phyloP scores from a whole-genome alignment of 2,113 vertebrate species.

The Macroglossus sobrinus region DNA sequence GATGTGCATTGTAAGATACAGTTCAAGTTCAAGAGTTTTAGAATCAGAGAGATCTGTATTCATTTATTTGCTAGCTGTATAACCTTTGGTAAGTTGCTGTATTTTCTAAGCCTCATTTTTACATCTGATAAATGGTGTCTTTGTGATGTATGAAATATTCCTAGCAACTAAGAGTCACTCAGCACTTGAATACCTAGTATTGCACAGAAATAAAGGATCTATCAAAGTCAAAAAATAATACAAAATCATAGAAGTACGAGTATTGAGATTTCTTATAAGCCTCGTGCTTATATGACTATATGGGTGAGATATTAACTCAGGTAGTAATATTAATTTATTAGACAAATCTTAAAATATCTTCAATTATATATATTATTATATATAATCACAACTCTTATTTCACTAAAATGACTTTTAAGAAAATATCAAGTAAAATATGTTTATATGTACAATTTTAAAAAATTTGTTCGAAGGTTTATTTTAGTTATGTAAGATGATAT shows the following conservation, averaged over 20 bases:
- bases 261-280: neutral
- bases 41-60: neutral
- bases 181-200: neutral
- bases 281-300: neutral
- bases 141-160: neutral
- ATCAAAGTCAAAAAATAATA: neutral
- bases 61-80: neutral
- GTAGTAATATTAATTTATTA: neutral
- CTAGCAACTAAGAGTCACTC: neutral
- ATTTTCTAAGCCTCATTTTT: neutral
- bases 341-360: neutral
- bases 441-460: neutral
- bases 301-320: neutral
- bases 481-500: neutral
- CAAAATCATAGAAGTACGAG: neutral
- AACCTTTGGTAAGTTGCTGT: neutral
- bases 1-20: neutral
- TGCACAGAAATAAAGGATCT: neutral
- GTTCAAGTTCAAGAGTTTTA: neutral
- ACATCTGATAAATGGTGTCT: neutral
- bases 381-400: neutral
- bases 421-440: neutral
- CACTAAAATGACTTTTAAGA: neutral
- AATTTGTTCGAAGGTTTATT: neutral
- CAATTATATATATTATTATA: neutral